Evolutionary conservation across 2,888 invertebrate genomes (phyloP).

Genomic region (Dolichopus griseipennis): DNA sequence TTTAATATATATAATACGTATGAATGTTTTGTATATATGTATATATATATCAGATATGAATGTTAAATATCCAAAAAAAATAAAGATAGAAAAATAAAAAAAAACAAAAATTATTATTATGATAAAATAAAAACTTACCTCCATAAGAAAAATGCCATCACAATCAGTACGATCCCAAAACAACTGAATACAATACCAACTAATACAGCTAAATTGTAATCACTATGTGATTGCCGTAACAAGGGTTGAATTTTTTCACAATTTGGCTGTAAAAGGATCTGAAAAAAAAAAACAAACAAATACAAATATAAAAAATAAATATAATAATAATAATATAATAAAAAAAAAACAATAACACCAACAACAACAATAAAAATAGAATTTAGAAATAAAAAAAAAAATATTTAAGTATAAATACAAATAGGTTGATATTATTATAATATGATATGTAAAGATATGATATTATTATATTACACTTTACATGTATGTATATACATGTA

Average conservation of each 20-base stretch:
- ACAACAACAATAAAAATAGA: not conserved
- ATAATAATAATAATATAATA: no score
- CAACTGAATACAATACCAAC: conserved; percentile 63
- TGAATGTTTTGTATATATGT: not conserved
- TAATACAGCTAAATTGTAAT: conserved; percentile 61
- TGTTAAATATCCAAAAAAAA: not conserved
- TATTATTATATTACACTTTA: not conserved
- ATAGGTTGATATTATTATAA: conserved; percentile 3
- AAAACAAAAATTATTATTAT: not conserved
- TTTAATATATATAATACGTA: not conserved
- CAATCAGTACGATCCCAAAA: conserved; percentile 58
- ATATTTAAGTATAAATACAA: not conserved
- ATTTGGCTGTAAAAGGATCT: conserved; percentile 56
- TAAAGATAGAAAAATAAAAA: not conserved
- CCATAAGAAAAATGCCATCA: conserved; percentile 63
- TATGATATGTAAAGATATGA: not conserved
- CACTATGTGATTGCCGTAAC: conserved; percentile 50
- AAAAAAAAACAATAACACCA: not conserved
- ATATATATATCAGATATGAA: not conserved
- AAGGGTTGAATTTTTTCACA: conserved; percentile 56
- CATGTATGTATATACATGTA: no score
- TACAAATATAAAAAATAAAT: not conserved
- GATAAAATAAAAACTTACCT: conserved; percentile 48
- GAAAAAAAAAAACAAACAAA: conserved; percentile 21
- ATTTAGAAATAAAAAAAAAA: no score